A percentile compares a stretch with the other conserved stretches of the same genome.
Evolutionary conservation across 1,140 invertebrate genomes (phyloP).

Genomic region (Ips nitidus): DNA sequence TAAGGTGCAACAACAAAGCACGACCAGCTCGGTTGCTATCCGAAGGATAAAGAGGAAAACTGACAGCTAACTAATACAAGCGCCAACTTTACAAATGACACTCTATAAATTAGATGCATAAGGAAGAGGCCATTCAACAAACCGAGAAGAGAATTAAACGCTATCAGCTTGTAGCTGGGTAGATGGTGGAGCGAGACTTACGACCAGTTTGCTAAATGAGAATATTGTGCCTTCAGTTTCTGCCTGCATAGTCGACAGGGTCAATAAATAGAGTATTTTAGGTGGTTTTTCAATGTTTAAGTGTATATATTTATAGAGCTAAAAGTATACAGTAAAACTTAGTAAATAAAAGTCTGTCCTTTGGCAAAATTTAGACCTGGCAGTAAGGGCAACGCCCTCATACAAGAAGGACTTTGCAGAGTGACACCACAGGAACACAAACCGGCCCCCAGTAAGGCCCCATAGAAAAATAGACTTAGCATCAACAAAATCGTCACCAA

Average conservation of each 20-base stretch:
- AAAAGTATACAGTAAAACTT: not conserved
- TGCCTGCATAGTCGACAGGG: not conserved
- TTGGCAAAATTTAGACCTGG: constrained; percentile 28
- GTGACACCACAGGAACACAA: constrained; percentile 34
- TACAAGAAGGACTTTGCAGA: constrained; percentile 24
- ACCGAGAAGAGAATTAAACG: not conserved
- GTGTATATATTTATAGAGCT: constrained; percentile 9
- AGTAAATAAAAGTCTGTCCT: constrained; percentile 34
- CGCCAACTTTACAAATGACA: constrained; percentile 7
- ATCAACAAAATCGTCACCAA: constrained; percentile 30
- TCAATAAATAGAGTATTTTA: not conserved
- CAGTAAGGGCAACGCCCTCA: constrained; percentile 19
- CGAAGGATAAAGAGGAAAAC: constrained; percentile 3
- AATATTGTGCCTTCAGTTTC: too few species aligned
- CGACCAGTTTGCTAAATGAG: too few species aligned
- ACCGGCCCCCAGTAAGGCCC: constrained; percentile 36
- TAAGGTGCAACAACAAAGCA: not conserved
- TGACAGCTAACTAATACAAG: constrained; percentile 5
- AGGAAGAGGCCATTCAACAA: constrained; percentile 7
- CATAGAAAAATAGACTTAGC: constrained; percentile 36
- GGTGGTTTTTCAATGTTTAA: not conserved
- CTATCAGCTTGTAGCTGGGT: not conserved
- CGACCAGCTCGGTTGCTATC: not conserved
- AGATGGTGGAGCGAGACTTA: not conserved
- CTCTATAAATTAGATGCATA: constrained; percentile 4